A percentile compares a stretch with the other conserved stretches of the same genome.
These are phyloP conservation scores for Cassiopea andromeda DNA, from an alignment of 30 jellyfish, hydroid and myxozoan species.

Conservation along the genomic window DNA sequence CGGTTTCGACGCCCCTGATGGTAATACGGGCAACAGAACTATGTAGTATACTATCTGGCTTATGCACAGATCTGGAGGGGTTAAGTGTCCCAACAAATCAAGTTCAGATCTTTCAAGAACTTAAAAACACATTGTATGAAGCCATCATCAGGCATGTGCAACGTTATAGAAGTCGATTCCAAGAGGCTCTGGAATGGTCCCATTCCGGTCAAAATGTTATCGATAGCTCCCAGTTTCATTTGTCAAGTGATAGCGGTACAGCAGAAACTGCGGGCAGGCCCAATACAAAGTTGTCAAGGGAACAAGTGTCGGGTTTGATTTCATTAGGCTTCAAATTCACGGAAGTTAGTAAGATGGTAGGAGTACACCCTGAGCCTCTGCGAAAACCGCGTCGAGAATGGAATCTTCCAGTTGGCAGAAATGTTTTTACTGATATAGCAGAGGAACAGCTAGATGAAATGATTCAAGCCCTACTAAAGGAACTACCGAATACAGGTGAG, in stretches of 20 bases:
- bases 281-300: neutral
- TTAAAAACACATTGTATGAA: neutral
- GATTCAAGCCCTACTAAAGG: neutral
- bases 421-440: neutral
- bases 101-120: neutral
- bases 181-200: neutral
- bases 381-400: conserved; percentile 7
- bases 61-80: neutral
- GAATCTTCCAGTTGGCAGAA: neutral
- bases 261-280: conserved; percentile 2
- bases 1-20: neutral
- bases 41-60: neutral
- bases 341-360: neutral
- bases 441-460: neutral
- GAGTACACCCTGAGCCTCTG: conserved; percentile 9
- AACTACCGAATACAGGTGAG: conserved; percentile 22
- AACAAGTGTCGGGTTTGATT: neutral
- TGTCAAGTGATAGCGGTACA: neutral
- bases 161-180: neutral
- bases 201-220: neutral
- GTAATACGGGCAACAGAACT: neutral
- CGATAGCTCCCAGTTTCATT: conserved; percentile 9
- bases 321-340: neutral
- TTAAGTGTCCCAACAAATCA: neutral
- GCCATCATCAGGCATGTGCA: neutral